These are phyloP conservation scores for Arenicola marina DNA, from an alignment of 2,888 invertebrate genomes.

Conservation along the genomic window DNA sequence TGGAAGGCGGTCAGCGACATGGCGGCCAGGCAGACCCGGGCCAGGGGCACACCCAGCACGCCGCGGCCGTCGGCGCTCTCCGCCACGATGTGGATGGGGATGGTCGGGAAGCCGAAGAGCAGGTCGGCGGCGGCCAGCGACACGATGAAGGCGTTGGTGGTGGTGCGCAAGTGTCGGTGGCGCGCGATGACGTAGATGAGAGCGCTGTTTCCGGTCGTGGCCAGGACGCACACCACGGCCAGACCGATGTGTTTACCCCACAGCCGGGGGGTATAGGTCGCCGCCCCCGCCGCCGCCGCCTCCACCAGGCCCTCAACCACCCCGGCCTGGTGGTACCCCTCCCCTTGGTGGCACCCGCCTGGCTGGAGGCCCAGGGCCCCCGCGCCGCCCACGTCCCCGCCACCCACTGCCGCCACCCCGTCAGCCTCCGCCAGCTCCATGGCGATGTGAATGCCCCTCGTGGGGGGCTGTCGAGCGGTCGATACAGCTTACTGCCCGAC, in stretches of 20 bases:
- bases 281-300: too few relatives aligned
- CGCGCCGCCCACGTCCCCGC: too few relatives aligned
- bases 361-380: too few relatives aligned
- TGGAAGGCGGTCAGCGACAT: slow-evolving; percentile 18
- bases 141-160: slow-evolving; percentile 23
- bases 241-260: slow-evolving; percentile 17
- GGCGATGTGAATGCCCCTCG: too few relatives aligned
- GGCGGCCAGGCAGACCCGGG: slow-evolving; percentile 14
- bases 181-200: slow-evolving; percentile 11
- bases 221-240: slow-evolving; percentile 16
- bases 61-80: slow-evolving; percentile 13
- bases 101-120: slow-evolving; percentile 17
- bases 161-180: slow-evolving; percentile 17
- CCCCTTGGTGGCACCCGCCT: too few relatives aligned
- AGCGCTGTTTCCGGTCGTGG: slow-evolving; percentile 13
- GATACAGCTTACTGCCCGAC: too few relatives aligned
- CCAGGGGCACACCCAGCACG: slow-evolving; percentile 10
- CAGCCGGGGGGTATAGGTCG: neutral
- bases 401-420: too few relatives aligned
- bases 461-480: too few relatives aligned
- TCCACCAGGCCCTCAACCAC: too few relatives aligned
- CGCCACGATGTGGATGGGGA: slow-evolving; percentile 22
- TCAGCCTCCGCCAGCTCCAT: too few relatives aligned
- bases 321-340: too few relatives aligned
- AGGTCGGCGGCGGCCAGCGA: slow-evolving; percentile 22